Evolutionary conservation across 2,797 vertebrate species (phyloP).

Genomic region (Phrynocephalus guinanensis): DNA sequence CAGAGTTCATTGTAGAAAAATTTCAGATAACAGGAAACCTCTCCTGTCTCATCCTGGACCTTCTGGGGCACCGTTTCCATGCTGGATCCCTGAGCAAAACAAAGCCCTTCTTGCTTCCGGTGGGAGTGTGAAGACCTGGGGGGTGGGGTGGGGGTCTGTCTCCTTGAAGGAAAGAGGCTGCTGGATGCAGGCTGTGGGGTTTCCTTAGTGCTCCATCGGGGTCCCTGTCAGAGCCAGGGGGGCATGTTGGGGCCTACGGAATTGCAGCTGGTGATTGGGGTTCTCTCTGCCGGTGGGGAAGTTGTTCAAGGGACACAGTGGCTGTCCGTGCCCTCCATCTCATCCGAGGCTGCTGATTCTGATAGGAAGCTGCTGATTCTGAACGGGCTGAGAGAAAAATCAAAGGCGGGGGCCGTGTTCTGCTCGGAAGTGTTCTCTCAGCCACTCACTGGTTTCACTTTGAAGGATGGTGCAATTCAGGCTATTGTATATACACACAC

Average conservation of each 20-base stretch:
- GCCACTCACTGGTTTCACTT: background rate
- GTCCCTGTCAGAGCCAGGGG: background rate
- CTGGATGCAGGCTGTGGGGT: too few relatives aligned
- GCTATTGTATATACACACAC: background rate
- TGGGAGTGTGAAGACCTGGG: background rate
- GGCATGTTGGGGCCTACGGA: too few relatives aligned
- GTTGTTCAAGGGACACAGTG: background rate
- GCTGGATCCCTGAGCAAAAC: background rate
- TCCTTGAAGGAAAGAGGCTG: background rate
- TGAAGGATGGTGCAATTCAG: background rate
- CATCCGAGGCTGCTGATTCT: too few relatives aligned
- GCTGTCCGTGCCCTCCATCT: background rate
- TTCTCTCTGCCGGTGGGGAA: too few relatives aligned
- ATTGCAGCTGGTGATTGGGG: background rate
- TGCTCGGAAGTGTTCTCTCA: too few relatives aligned
- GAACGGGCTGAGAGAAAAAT: background rate
- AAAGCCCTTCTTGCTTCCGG: conserved; percentile 11
- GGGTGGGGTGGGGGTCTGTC: background rate
- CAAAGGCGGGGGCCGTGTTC: background rate
- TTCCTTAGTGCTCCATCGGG: too few relatives aligned
- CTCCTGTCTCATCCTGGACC: background rate
- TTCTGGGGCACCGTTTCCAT: conserved; percentile 19
- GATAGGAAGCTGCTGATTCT: background rate
- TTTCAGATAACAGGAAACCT: conserved; percentile 44
- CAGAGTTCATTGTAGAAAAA: background rate